phyloP scores from a whole-genome alignment of 2,888 invertebrate species.

The Temnothorax ravouxi region DNA sequence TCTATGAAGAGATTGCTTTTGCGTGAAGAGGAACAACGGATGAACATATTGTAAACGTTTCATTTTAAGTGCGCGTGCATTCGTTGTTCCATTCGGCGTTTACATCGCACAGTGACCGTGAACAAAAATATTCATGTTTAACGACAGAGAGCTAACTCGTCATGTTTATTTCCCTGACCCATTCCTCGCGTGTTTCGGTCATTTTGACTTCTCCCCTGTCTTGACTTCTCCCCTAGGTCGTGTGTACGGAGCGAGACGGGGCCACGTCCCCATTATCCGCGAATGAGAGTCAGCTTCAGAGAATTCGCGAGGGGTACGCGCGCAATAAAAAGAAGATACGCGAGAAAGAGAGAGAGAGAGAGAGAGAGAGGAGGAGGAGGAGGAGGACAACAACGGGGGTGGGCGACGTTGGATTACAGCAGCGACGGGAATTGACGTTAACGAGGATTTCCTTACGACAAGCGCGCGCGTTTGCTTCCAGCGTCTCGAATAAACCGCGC shows the following conservation, averaged over 20 bases:
- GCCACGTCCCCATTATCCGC: conserved; percentile 70
- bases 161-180: not conserved
- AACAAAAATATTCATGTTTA: conserved; percentile 14
- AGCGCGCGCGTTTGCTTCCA: conserved; percentile 59
- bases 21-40: not conserved
- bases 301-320: conserved; percentile 64
- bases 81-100: conserved; percentile 1
- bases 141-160: conserved; percentile 6
- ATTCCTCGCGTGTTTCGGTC: conserved; percentile 32
- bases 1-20: not conserved
- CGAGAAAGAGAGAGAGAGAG: not conserved
- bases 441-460: conserved; percentile 76
- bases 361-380: not conserved
- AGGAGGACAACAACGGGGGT: conserved; percentile 24
- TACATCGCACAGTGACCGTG: not conserved
- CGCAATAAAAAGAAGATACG: conserved; percentile 63
- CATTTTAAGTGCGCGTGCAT: not conserved
- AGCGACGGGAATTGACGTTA: conserved; percentile 75
- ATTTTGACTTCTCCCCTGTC: conserved; percentile 1
- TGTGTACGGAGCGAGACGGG: conserved; percentile 39
- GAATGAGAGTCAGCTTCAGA: conserved; percentile 58
- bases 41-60: conserved; percentile 1
- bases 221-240: conserved; percentile 6
- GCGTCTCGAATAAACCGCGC: conserved; percentile 44
- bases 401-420: conserved; percentile 70